These are phyloP conservation scores for Polyergus mexicanus DNA, from an alignment of 1,140 invertebrate genomes.

Conservation along the genomic window DNA sequence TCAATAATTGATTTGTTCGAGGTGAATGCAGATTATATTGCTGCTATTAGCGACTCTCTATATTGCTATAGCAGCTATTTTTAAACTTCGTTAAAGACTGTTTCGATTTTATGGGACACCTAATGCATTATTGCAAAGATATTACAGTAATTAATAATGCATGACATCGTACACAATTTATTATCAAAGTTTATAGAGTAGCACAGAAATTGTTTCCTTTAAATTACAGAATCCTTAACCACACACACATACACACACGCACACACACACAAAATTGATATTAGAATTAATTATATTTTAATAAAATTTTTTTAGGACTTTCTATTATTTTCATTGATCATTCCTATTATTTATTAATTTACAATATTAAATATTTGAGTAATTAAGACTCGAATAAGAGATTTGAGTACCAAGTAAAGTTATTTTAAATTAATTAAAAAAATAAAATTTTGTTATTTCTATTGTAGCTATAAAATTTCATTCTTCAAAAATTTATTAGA, in stretches of 20 bases:
- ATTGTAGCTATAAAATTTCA: not conserved
- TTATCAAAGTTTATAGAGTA: constrained; percentile 16
- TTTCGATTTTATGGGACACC: constrained; percentile 33
- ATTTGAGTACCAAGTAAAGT: not conserved
- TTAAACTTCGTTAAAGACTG: constrained; percentile 25
- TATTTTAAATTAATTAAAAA: not conserved
- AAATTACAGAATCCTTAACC: not conserved
- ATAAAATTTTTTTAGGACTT: not conserved
- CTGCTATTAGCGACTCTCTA: no score
- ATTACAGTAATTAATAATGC: constrained; percentile 53
- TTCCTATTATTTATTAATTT: not conserved
- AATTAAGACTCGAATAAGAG: not conserved
- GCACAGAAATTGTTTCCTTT: constrained; percentile 12
- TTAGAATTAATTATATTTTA: constrained; percentile 2
- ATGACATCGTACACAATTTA: constrained; percentile 43
- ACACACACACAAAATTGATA: not conserved
- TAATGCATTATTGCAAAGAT: constrained; percentile 27
- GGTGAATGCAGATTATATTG: constrained; percentile 25
- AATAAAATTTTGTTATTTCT: not conserved
- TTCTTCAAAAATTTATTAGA: not conserved
- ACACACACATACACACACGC: no score
- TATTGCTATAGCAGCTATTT: constrained; percentile 26
- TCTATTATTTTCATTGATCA: no score
- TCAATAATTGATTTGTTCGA: constrained; percentile 26
- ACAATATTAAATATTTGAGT: not conserved